A percentile compares a stretch with the other conserved stretches of the same genome.
Conservation (phyloP, 1,140 invertebrate species). For the Drosophila orena region DNA sequence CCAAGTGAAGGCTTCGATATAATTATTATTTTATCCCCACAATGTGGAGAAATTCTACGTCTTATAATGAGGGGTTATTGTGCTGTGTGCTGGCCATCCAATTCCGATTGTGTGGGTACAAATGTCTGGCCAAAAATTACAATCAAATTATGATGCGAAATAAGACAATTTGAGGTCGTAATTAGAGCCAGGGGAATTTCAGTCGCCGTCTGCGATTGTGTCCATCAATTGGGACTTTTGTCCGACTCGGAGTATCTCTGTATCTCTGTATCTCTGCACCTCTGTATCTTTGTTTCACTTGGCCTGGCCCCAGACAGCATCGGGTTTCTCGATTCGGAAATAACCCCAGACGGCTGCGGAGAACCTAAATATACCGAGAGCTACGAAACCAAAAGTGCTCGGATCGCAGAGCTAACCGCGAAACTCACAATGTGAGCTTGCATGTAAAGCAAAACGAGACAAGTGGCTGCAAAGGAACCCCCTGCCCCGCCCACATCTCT, state of each 20-base stretch:
- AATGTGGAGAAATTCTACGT: conserved; percentile 36
- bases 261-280: no score
- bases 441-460: conserved; percentile 73
- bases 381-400: conserved; percentile 54
- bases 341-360: conserved; percentile 37
- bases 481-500: no score
- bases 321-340: conserved; percentile 58
- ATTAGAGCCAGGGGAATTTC: conserved; percentile 52
- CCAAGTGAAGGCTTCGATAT: conserved; percentile 26
- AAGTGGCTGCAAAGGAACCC: conserved; percentile 22
- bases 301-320: conserved; percentile 32
- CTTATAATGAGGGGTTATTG: conserved; percentile 21
- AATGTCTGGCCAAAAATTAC: conserved; percentile 39
- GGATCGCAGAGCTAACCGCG: conserved; percentile 52
- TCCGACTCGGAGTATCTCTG: conserved; percentile 10
- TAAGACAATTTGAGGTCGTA: conserved; percentile 54
- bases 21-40: conserved; percentile 56
- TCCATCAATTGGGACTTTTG: conserved; percentile 18
- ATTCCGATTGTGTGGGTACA: conserved; percentile 40
- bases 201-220: conserved; percentile 12
- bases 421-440: conserved; percentile 53
- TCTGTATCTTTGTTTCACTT: conserved; percentile 32
- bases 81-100: conserved; percentile 3
- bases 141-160: conserved; percentile 50
- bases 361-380: conserved; percentile 1